These are phyloP conservation scores for Microcebus jonahi DNA, from an alignment of 2,113 vertebrate genomes.

Conservation along the genomic window DNA sequence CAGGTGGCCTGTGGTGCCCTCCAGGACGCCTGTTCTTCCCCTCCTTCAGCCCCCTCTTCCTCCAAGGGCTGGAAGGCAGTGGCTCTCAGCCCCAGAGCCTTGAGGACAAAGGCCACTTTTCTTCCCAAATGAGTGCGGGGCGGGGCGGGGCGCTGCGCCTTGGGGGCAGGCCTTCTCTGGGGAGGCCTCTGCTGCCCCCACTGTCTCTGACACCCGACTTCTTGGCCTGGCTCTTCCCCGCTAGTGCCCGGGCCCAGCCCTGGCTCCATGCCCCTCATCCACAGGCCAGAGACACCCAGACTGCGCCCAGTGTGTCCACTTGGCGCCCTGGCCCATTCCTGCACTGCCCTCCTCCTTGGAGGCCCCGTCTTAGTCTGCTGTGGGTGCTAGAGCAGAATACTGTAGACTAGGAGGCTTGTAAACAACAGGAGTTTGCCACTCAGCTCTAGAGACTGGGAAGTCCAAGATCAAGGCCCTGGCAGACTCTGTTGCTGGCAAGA, in stretches of 20 bases:
- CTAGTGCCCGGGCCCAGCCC: neutral
- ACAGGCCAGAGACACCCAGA: neutral
- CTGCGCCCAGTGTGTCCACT: neutral
- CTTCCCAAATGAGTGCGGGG: no score
- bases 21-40: neutral
- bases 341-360: neutral
- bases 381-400: neutral
- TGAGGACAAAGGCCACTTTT: neutral
- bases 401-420: neutral
- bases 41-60: neutral
- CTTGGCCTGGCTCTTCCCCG: neutral
- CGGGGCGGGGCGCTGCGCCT: no score
- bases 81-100: neutral
- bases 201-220: rapidly evolving
- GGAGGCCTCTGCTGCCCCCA: neutral
- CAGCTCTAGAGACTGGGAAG: neutral
- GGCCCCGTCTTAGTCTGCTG: neutral
- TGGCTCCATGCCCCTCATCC: neutral
- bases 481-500: neutral
- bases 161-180: neutral
- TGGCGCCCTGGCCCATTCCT: neutral
- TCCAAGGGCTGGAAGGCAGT: neutral
- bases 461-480: neutral
- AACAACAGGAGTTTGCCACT: neutral
- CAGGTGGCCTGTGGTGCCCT: neutral